Evolutionary conservation across 1,140 invertebrate species (phyloP).

Genomic region (Patella vulgata): DNA sequence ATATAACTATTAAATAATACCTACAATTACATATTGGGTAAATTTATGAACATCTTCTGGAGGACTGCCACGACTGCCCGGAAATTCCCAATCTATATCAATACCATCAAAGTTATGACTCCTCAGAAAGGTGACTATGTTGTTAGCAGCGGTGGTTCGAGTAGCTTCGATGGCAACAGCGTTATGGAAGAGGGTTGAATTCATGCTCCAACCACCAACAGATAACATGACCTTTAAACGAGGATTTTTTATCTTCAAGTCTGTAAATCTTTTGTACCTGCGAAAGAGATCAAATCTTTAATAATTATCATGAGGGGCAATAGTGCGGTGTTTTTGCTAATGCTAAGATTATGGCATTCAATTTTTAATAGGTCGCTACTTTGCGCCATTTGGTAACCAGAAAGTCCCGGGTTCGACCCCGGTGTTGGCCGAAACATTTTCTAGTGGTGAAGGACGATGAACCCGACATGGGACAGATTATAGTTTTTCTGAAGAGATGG

Average conservation of each 20-base stretch:
- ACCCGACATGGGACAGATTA: too few species aligned
- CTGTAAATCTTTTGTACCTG: slow-evolving; percentile 85
- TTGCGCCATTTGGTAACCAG: too few species aligned
- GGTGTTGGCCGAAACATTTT: too few species aligned
- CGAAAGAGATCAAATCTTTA: slow-evolving; percentile 6
- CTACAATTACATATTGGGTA: slow-evolving; percentile 82
- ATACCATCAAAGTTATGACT: slow-evolving; percentile 90
- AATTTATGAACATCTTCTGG: slow-evolving; percentile 90
- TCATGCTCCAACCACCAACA: slow-evolving; percentile 90
- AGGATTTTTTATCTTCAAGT: slow-evolving; percentile 78
- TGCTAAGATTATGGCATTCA: too few species aligned
- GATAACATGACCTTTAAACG: slow-evolving; percentile 81
- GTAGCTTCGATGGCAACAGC: slow-evolving; percentile 77
- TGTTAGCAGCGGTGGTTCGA: slow-evolving; percentile 19
- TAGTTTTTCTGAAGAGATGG: too few species aligned
- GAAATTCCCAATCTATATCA: slow-evolving; percentile 96
- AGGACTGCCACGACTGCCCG: slow-evolving; percentile 87
- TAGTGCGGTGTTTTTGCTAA: too few species aligned
- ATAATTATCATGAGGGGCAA: too few species aligned
- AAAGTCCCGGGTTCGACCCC: too few species aligned
- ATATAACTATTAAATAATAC: slow-evolving; percentile 72
- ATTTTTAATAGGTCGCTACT: too few species aligned
- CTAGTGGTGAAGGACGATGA: too few species aligned
- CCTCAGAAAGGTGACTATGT: slow-evolving; percentile 53
- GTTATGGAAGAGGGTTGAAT: slow-evolving; percentile 76